These are phyloP conservation scores for Vultur gryphus DNA, from an alignment of 2,797 vertebrate genomes.

Conservation along the genomic window DNA sequence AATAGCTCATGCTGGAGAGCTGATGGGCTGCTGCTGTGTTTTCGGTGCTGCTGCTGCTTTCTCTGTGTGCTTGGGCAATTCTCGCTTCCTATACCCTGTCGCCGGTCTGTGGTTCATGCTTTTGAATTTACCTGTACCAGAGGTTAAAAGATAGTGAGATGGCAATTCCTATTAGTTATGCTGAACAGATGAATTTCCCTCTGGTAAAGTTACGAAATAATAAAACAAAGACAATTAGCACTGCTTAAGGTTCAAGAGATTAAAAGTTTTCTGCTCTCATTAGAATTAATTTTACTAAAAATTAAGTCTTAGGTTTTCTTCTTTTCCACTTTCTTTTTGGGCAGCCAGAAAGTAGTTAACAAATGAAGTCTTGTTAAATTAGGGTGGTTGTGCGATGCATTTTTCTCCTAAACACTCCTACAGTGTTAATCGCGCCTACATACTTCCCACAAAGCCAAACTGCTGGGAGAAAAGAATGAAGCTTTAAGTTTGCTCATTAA, in stretches of 20 bases:
- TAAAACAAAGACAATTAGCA: background rate
- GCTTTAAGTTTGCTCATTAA: slow-evolving; percentile 9
- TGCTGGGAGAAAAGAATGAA: background rate
- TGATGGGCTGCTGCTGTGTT: background rate
- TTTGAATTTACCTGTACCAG: background rate
- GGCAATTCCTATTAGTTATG: background rate
- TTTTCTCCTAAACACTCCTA: background rate
- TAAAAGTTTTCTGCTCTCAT: background rate
- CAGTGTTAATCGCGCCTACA: background rate
- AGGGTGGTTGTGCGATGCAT: background rate
- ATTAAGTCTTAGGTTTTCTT: background rate
- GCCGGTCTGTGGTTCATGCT: background rate
- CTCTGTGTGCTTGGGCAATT: background rate
- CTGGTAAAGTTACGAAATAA: background rate
- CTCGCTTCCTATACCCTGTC: background rate
- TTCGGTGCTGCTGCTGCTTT: background rate
- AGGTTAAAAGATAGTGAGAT: background rate
- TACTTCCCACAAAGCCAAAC: background rate
- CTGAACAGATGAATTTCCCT: background rate
- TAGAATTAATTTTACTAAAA: background rate
- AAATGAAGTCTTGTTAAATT: background rate
- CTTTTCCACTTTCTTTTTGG: background rate
- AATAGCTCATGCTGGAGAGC: background rate
- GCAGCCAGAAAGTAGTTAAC: background rate
- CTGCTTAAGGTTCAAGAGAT: background rate